Conservation (phyloP, 2,797 vertebrate genomes). For the Cossypha caffra region DNA sequence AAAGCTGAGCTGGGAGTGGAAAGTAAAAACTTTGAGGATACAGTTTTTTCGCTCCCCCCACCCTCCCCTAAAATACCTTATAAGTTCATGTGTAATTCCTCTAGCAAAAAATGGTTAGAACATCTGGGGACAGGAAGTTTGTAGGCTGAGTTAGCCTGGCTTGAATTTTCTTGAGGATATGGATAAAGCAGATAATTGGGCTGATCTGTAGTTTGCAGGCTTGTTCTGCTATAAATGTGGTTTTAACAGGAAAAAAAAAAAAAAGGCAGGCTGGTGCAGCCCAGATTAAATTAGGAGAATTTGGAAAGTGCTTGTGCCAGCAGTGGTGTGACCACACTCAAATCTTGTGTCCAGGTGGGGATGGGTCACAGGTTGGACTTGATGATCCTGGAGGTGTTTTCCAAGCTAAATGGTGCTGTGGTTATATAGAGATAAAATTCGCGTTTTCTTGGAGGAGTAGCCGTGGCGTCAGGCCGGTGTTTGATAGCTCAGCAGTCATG, state of each 20-base stretch:
- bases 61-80: rapidly evolving
- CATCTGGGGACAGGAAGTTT: neutral
- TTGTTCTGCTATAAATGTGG: neutral
- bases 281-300: neutral
- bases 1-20: neutral
- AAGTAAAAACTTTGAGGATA: neutral
- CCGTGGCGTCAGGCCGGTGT: rapidly evolving
- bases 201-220: neutral
- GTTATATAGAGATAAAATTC: rapidly evolving
- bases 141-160: neutral
- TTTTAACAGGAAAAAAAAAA: neutral
- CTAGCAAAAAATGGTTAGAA: neutral
- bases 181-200: neutral
- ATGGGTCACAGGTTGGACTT: neutral
- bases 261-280: neutral
- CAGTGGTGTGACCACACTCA: rapidly evolving
- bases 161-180: neutral
- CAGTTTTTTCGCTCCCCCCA: neutral
- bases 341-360: neutral
- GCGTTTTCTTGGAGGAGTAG: neutral
- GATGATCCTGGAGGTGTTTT: neutral
- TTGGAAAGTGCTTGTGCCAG: neutral
- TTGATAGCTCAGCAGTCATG: neutral
- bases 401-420: too few species aligned
- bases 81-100: neutral